Conservation (phyloP, 1,140 invertebrate genomes). For the Lepidurus apus region DNA sequence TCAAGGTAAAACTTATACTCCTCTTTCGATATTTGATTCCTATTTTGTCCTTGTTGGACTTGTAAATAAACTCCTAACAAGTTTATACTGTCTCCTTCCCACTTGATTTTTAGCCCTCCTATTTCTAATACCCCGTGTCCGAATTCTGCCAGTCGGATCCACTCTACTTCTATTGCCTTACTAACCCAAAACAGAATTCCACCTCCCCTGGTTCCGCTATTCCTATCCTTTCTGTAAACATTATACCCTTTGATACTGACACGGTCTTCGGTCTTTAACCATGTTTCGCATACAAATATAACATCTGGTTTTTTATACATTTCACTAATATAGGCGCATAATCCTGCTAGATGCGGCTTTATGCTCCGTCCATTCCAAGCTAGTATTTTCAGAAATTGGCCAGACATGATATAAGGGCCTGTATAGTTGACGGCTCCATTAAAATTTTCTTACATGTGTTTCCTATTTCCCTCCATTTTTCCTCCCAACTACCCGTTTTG, state of each 20-base stretch:
- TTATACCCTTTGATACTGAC: neutral
- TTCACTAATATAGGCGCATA: neutral
- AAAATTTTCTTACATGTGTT: neutral
- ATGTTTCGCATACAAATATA: neutral
- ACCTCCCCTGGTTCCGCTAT: neutral
- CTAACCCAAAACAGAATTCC: neutral
- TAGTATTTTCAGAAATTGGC: neutral
- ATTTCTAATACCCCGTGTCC: neutral
- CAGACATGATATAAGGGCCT: neutral
- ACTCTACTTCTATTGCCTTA: neutral
- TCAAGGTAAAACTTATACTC: neutral
- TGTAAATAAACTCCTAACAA: neutral
- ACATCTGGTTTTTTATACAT: neutral
- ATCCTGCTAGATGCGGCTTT: neutral
- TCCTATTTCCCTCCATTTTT: neutral
- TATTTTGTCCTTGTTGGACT: neutral
- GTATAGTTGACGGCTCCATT: neutral
- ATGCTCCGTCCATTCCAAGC: neutral
- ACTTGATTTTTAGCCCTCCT: neutral
- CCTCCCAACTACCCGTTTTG: too few species aligned
- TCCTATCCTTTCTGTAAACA: neutral
- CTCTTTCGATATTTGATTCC: neutral
- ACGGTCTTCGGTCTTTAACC: neutral
- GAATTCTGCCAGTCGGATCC: neutral
- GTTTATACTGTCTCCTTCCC: neutral